These are phyloP conservation scores for Polymixis flavicincta DNA, from an alignment of 2,888 invertebrate genomes.

Conservation along the genomic window DNA sequence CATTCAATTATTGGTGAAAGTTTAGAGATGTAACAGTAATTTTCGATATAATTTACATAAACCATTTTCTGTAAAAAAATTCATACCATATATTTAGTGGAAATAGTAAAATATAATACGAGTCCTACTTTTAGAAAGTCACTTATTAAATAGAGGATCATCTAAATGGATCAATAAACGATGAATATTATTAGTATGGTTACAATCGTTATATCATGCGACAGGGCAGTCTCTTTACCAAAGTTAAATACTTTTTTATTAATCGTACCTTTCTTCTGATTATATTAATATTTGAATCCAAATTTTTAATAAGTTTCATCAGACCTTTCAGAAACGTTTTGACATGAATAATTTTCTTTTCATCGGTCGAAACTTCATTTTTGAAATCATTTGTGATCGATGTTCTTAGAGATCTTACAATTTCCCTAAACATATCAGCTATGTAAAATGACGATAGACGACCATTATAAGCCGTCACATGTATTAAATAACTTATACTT, in stretches of 20 bases:
- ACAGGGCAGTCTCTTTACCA: background rate
- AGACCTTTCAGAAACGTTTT: background rate
- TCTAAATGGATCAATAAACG: slow-evolving; percentile 13
- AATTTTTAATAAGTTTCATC: background rate
- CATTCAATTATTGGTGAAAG: background rate
- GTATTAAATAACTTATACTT: background rate
- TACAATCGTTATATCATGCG: background rate
- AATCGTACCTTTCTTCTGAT: slow-evolving; percentile 1
- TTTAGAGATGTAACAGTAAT: background rate
- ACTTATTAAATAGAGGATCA: background rate
- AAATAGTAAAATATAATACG: background rate
- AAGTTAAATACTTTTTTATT: background rate
- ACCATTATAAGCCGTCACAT: background rate
- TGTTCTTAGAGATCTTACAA: background rate
- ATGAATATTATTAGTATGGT: background rate
- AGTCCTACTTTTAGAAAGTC: background rate
- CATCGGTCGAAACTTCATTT: background rate
- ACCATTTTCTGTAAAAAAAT: background rate
- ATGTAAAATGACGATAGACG: slow-evolving; percentile 4
- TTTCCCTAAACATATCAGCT: background rate
- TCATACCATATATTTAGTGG: background rate
- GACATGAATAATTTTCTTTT: slow-evolving; percentile 11
- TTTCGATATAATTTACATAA: background rate
- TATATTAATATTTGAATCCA: background rate
- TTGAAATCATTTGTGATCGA: background rate